Conservation (phyloP, 2,113 vertebrate genomes). For the Brachypteracias leptosomus region DNA sequence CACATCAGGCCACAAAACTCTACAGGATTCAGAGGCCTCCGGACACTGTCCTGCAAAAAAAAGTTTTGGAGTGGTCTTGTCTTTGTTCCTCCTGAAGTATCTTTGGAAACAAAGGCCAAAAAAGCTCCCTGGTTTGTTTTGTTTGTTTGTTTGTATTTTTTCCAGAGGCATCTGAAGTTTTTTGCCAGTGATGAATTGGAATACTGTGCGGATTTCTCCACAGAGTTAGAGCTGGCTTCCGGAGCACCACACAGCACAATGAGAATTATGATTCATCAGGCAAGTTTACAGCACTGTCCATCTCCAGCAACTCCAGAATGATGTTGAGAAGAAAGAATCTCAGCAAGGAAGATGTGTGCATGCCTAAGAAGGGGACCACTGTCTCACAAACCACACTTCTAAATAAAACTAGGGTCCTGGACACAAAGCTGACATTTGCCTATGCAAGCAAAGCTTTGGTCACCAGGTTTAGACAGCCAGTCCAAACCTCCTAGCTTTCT, state of each 20-base stretch:
- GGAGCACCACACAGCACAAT: accelerated
- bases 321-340: not conserved
- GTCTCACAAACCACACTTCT: not conserved
- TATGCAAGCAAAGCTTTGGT: not conserved
- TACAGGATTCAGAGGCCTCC: not conserved
- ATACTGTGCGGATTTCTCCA: not conserved
- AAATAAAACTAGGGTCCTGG: not conserved
- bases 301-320: not conserved
- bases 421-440: accelerated
- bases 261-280: not conserved
- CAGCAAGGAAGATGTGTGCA: not conserved
- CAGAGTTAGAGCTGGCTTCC: not conserved
- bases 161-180: not conserved
- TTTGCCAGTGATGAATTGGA: not conserved
- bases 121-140: not conserved
- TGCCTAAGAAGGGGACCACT: not conserved
- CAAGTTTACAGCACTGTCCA: not conserved
- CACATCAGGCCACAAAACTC: not conserved
- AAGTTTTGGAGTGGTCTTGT: not conserved
- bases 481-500: not conserved
- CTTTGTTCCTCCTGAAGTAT: not conserved
- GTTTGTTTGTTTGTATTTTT: not conserved
- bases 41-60: not conserved
- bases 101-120: not conserved
- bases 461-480: not conserved